Percentiles rank a stretch among this genome's conserved stretches.
phyloP scores from a whole-genome alignment of 2,113 vertebrate species.

The Neodontobutis hainanensis region DNA sequence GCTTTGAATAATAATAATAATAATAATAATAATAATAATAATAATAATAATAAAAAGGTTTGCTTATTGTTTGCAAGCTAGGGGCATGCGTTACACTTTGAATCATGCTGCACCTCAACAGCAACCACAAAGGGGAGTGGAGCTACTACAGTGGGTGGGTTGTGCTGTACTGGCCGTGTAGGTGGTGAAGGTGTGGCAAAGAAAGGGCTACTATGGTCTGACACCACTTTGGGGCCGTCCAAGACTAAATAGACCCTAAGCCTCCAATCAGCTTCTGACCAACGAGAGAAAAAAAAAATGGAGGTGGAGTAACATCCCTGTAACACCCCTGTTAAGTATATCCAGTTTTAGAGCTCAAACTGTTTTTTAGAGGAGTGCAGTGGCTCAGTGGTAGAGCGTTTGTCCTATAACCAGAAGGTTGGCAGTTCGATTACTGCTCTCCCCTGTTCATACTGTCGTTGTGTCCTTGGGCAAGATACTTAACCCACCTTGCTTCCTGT shows the following conservation, averaged over 20 bases:
- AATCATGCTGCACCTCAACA: slow-evolving; percentile 30
- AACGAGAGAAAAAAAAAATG: not conserved
- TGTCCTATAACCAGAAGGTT: too few relatives aligned
- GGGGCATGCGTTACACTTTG: not conserved
- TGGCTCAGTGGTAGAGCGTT: too few relatives aligned
- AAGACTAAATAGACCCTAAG: not conserved
- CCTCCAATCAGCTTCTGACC: slow-evolving; percentile 11
- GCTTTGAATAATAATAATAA: too few relatives aligned
- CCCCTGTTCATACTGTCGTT: too few relatives aligned
- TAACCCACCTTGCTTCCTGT: too few relatives aligned
- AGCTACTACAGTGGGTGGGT: slow-evolving; percentile 25
- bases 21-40: not conserved
- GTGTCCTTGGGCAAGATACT: too few relatives aligned
- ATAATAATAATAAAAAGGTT: not conserved
- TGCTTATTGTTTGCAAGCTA: slow-evolving; percentile 9
- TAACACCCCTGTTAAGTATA: slow-evolving; percentile 20
- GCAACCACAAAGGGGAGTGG: not conserved
- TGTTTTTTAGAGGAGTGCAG: not conserved
- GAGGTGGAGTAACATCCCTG: not conserved
- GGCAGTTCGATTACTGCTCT: too few relatives aligned
- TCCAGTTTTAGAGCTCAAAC: slow-evolving; percentile 21
- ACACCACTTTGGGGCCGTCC: not conserved
- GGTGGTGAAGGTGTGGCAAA: slow-evolving; percentile 28
- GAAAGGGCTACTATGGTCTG: slow-evolving; percentile 23
- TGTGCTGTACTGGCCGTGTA: not conserved